phyloP scores from a whole-genome alignment of 2,113 vertebrate genomes.

The Psephotus haematonotus region DNA sequence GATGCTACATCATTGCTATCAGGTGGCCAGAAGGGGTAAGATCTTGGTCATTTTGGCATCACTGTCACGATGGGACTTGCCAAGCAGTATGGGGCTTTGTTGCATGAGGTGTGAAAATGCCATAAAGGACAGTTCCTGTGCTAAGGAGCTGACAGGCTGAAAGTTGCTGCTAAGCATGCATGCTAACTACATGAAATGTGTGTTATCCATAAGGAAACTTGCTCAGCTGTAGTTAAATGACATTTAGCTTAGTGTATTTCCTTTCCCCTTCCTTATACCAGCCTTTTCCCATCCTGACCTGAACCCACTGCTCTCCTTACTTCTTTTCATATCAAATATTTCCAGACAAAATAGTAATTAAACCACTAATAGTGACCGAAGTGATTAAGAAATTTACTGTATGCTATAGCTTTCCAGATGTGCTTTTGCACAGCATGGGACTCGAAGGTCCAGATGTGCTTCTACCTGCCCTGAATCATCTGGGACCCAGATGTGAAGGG shows the following conservation, averaged over 20 bases:
- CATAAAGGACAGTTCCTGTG: background rate
- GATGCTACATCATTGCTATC: no score
- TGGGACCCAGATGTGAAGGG: slow-evolving; percentile 27
- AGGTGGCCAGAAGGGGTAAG: background rate
- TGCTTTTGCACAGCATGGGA: background rate
- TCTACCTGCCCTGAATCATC: background rate
- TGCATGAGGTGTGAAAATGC: background rate
- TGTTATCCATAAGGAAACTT: background rate
- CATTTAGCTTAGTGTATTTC: background rate
- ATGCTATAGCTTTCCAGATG: slow-evolving; percentile 1
- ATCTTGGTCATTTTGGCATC: background rate
- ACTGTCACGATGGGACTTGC: background rate
- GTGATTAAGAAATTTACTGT: background rate
- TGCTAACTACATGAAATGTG: background rate
- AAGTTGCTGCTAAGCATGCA: background rate
- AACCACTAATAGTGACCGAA: background rate
- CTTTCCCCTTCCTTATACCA: background rate
- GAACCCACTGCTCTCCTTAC: background rate
- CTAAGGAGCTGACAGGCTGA: background rate
- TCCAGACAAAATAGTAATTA: background rate
- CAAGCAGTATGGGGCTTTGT: background rate
- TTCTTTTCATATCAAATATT: background rate
- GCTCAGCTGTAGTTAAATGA: background rate
- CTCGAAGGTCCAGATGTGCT: slow-evolving; percentile 26
- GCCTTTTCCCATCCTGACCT: background rate